A percentile compares a stretch with the other conserved stretches of the same genome.
phyloP scores from a whole-genome alignment of 2,888 invertebrate species.

The Pteria penguin region DNA sequence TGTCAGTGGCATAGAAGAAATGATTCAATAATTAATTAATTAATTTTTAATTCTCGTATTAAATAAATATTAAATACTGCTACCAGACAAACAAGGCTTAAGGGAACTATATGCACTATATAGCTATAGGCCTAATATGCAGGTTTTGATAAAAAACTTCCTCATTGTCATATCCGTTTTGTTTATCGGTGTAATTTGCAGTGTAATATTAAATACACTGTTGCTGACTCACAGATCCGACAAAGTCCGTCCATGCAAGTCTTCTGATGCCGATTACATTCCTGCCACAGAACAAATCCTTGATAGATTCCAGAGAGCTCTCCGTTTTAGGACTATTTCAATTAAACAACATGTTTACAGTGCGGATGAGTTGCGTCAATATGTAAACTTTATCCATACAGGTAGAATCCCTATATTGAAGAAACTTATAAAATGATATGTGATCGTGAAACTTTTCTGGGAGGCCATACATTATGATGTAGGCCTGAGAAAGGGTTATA shows the following conservation, averaged over 20 bases:
- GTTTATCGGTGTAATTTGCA: too few relatives aligned
- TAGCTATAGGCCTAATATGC: too few relatives aligned
- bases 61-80: too few relatives aligned
- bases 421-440: not conserved
- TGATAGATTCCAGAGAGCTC: conserved; percentile 58
- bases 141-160: too few relatives aligned
- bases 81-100: too few relatives aligned
- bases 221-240: conserved; percentile 56
- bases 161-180: too few relatives aligned
- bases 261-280: conserved; percentile 66
- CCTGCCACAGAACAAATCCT: conserved; percentile 54
- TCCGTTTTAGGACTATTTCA: conserved; percentile 65
- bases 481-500: not conserved
- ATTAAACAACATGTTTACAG: conserved; percentile 54
- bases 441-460: not conserved
- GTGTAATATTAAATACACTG: too few relatives aligned
- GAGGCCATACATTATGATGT: not conserved
- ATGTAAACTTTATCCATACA: conserved; percentile 58
- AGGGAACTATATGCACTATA: too few relatives aligned
- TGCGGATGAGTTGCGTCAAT: conserved; percentile 54
- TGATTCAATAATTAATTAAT: too few relatives aligned
- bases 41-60: too few relatives aligned
- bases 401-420: conserved; percentile 47
- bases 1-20: too few relatives aligned
- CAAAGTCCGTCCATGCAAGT: conserved; percentile 54